phyloP scores from a whole-genome alignment of 2,113 vertebrate species.

The Catharus fuscescens region DNA sequence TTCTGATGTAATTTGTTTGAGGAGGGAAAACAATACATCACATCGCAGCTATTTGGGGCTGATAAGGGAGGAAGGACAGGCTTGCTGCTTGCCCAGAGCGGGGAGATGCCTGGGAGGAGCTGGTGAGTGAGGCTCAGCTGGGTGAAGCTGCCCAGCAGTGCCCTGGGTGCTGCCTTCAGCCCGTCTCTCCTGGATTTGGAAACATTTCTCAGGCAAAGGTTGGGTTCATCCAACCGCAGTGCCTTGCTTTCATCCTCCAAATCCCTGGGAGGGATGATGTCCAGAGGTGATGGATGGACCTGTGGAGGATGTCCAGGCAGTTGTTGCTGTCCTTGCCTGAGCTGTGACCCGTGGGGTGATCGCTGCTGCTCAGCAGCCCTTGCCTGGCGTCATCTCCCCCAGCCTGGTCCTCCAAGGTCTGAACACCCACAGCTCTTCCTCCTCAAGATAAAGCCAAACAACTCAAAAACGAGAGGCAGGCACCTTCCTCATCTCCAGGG shows the following conservation, averaged over 20 bases:
- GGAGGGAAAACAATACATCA: constrained; percentile 51
- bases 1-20: constrained; percentile 61
- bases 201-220: neutral
- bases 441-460: neutral
- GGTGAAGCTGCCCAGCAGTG: neutral
- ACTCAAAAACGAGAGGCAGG: neutral
- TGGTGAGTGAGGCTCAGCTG: neutral
- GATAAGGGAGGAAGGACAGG: constrained; percentile 39
- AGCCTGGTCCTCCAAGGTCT: neutral
- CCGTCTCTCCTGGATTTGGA: neutral
- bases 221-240: neutral
- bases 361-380: neutral
- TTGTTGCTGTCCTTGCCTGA: neutral
- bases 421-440: neutral
- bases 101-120: neutral
- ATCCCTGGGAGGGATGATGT: neutral
- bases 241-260: neutral
- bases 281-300: neutral
- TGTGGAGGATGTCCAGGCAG: neutral
- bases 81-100: neutral
- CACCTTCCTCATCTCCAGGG: neutral
- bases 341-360: neutral
- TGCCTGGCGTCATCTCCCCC: fast-evolving
- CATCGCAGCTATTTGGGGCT: neutral
- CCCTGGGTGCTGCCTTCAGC: neutral